These are phyloP conservation scores for Lasioglossum figueresi DNA, from an alignment of 2,888 invertebrate species.

Conservation along the genomic window DNA sequence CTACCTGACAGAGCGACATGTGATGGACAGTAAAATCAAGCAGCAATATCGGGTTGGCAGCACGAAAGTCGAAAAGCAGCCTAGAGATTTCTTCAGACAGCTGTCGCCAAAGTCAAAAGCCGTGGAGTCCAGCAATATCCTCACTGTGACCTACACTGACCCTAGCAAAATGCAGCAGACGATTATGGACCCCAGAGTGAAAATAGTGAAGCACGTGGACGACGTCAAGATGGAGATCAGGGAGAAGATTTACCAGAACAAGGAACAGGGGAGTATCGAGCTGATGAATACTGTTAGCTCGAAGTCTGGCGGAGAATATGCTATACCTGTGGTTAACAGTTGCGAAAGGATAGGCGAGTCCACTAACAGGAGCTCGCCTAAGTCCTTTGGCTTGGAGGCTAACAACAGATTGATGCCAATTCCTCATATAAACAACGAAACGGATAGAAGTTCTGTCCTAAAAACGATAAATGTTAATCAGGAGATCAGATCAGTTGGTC, in stretches of 20 bases:
- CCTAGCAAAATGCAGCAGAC: constrained; percentile 74
- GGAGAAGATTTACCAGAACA: constrained; percentile 73
- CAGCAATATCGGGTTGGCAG: constrained; percentile 84
- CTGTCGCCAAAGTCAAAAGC: constrained; percentile 64
- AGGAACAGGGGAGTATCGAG: constrained; percentile 56
- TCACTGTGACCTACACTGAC: constrained; percentile 77
- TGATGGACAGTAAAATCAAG: constrained; percentile 89
- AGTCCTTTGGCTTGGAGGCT: constrained; percentile 60
- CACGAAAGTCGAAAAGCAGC: constrained; percentile 69
- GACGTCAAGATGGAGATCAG: constrained; percentile 74
- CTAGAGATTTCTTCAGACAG: constrained; percentile 69
- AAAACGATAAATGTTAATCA: constrained; percentile 70
- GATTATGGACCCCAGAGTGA: constrained; percentile 69
- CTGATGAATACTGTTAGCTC: constrained; percentile 46
- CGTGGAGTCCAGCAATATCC: constrained; percentile 69
- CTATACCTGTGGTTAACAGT: constrained; percentile 49
- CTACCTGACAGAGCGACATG: constrained; percentile 89
- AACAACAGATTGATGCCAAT: constrained; percentile 62
- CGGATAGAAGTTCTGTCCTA: constrained; percentile 70
- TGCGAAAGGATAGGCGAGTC: constrained; percentile 67
- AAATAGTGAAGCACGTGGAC: constrained; percentile 69
- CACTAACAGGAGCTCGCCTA: constrained; percentile 66
- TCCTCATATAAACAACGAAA: constrained; percentile 65
- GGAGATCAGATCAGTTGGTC: constrained; percentile 66
- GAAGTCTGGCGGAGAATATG: constrained; percentile 62